Percentiles rank a stretch among this genome's conserved stretches.
Conservation (phyloP, 2,888 invertebrate genomes). For the Troglohyphantes excavatus region DNA sequence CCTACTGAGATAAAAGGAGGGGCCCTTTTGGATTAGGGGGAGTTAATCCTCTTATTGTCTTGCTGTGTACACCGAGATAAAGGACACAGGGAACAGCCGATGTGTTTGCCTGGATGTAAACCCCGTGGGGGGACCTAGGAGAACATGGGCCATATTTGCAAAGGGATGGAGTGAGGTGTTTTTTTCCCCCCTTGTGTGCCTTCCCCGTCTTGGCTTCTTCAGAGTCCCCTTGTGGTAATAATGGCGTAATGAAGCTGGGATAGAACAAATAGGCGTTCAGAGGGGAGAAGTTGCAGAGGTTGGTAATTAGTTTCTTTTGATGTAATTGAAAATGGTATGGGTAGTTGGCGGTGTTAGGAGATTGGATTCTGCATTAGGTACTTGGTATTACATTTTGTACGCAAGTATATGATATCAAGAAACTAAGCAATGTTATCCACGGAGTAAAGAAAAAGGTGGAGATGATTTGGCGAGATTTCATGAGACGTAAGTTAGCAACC, state of each 20-base stretch:
- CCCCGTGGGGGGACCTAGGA: conserved; percentile 24
- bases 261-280: too few species aligned
- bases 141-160: conserved; percentile 30
- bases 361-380: too few species aligned
- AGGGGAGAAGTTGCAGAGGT: too few species aligned
- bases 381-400: too few species aligned
- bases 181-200: background rate
- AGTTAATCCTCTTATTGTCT: conserved; percentile 71
- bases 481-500: too few species aligned
- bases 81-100: conserved; percentile 36
- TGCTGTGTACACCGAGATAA: conserved; percentile 71
- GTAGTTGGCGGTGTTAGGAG: too few species aligned
- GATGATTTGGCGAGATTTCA: too few species aligned
- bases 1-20: conserved; percentile 57
- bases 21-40: conserved; percentile 36
- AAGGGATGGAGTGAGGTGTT: background rate
- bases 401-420: too few species aligned
- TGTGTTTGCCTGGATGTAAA: conserved; percentile 66
- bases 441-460: too few species aligned
- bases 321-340: background rate
- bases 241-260: conserved; percentile 44
- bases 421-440: too few species aligned
- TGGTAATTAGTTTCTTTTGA: conserved; percentile 24
- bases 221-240: conserved; percentile 23
- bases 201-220: too few species aligned